phyloP scores from a whole-genome alignment of 2,797 vertebrate genomes.

The Pseudochirops cupreus region DNA sequence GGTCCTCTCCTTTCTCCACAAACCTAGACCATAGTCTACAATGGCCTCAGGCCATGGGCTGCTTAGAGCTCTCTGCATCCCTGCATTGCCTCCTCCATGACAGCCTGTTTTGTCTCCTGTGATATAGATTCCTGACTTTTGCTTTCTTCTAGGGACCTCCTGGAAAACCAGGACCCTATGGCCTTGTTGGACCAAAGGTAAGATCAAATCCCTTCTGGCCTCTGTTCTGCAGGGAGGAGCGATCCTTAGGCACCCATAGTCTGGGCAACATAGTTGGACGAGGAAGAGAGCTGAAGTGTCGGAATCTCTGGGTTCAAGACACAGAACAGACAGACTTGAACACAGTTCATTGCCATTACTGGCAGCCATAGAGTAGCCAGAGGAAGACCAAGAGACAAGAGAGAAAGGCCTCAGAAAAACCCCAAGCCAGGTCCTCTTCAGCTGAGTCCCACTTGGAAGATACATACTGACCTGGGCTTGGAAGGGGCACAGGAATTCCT shows the following conservation, averaged over 20 bases:
- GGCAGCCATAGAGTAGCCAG: not conserved
- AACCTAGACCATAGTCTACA: not conserved
- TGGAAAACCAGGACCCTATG: conserved; percentile 89
- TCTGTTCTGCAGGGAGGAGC: not conserved
- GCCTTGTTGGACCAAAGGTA: conserved; percentile 93
- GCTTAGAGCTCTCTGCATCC: not conserved
- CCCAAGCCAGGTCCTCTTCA: not conserved
- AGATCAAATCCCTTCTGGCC: not conserved
- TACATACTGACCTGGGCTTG: not conserved
- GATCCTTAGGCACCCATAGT: not conserved
- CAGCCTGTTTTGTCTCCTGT: not conserved
- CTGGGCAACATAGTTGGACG: not conserved
- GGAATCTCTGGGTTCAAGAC: not conserved
- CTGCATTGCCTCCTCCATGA: too few species aligned
- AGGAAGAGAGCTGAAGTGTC: conserved; percentile 4
- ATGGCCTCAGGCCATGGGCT: rapidly evolving
- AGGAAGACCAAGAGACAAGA: not conserved
- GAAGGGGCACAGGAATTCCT: not conserved
- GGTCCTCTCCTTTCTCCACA: not conserved
- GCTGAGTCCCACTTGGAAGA: not conserved
- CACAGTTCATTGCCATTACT: not conserved
- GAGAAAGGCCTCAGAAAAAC: not conserved
- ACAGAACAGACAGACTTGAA: not conserved
- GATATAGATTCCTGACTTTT: not conserved
- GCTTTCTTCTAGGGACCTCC: conserved; percentile 87